A percentile compares a stretch with the other conserved stretches of the same genome.
phyloP scores from a whole-genome alignment of 2,797 vertebrate species.

The Peromyscus melanophrys region DNA sequence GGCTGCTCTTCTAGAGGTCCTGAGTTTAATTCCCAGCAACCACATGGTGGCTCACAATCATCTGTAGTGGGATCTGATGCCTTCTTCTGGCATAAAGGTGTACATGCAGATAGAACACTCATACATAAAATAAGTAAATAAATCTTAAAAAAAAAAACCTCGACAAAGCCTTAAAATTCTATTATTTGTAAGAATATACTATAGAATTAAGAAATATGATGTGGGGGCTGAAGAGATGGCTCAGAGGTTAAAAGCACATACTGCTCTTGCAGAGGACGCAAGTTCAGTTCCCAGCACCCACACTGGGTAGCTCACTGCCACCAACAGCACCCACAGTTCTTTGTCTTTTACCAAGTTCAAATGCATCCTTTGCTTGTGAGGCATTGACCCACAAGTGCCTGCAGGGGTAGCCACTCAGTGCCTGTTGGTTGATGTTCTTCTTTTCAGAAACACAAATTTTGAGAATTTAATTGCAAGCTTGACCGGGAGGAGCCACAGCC shows the following conservation, averaged over 20 bases:
- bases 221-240: not conserved
- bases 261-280: not conserved
- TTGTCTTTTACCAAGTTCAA: not conserved
- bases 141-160: not conserved
- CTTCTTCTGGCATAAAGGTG: not conserved
- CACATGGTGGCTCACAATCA: not conserved
- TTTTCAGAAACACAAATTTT: not conserved
- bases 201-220: not conserved
- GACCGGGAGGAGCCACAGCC: not conserved
- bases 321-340: not conserved
- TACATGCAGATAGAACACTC: not conserved
- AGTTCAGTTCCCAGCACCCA: not conserved
- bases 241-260: not conserved
- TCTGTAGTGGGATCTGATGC: not conserved
- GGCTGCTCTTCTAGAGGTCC: not conserved
- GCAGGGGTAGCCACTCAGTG: not conserved
- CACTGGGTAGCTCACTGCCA: not conserved
- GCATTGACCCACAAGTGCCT: not conserved
- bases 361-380: not conserved
- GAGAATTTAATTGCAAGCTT: not conserved
- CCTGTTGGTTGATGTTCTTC: not conserved
- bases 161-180: not conserved
- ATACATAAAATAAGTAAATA: not conserved
- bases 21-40: not conserved
- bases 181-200: conserved; percentile 12